Evolutionary conservation across 2,113 vertebrate species (phyloP).

Genomic region (Galeopterus variegatus): DNA sequence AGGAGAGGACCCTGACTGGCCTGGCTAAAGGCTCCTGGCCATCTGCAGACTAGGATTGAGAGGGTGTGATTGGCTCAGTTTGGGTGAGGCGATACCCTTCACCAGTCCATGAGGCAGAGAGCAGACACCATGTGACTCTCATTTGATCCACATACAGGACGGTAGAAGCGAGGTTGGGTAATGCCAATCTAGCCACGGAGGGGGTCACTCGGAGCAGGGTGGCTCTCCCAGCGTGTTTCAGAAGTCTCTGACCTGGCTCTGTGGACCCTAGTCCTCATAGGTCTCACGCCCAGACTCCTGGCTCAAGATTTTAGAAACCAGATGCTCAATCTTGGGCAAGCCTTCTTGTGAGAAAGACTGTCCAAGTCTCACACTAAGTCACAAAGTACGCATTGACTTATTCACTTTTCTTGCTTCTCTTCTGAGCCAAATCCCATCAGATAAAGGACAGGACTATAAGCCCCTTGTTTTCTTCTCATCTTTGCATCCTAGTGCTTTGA

Average conservation of each 20-base stretch:
- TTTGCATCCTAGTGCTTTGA: neutral
- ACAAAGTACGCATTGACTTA: neutral
- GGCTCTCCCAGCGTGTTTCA: neutral
- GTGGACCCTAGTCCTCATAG: neutral
- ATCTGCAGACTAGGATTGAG: neutral
- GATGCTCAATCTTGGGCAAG: neutral
- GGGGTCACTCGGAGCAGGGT: accelerated
- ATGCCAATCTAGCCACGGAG: neutral
- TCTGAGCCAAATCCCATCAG: neutral
- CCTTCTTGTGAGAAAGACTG: neutral
- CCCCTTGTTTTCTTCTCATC: neutral
- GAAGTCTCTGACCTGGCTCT: neutral
- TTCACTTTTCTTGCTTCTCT: neutral
- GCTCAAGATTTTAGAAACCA: neutral
- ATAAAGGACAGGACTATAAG: neutral
- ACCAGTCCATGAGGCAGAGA: neutral
- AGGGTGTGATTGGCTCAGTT: neutral
- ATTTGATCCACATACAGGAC: too few relatives aligned
- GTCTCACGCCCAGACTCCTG: neutral
- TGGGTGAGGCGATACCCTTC: neutral
- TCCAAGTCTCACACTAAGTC: neutral
- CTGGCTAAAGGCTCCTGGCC: neutral
- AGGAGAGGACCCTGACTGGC: neutral
- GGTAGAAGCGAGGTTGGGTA: accelerated
- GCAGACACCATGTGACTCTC: neutral